These are phyloP conservation scores for Ostrea edulis DNA, from an alignment of 1,140 invertebrate species.

Conservation along the genomic window DNA sequence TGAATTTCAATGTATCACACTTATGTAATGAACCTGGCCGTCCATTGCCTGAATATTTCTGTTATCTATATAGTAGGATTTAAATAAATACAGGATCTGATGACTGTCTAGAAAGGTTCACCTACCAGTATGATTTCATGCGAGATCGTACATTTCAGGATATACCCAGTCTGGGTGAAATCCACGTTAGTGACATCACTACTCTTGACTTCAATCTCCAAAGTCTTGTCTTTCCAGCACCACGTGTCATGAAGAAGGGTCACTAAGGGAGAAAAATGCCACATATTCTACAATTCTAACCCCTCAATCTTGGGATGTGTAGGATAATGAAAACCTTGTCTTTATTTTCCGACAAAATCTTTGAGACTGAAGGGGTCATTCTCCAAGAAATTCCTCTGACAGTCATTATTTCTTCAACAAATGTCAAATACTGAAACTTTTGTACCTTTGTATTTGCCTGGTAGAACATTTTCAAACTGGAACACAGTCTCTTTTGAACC, in stretches of 20 bases:
- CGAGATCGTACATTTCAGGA: constrained; percentile 73
- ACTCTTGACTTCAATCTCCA: constrained; percentile 71
- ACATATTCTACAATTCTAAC: background rate
- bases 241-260: constrained; percentile 70
- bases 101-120: background rate
- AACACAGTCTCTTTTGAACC: background rate
- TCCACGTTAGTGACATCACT: constrained; percentile 67
- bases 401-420: background rate
- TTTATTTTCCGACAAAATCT: too few species aligned
- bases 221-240: constrained; percentile 76
- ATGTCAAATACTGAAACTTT: background rate
- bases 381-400: too few species aligned
- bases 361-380: too few species aligned
- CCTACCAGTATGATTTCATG: constrained; percentile 75
- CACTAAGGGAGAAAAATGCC: background rate
- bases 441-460: constrained; percentile 6
- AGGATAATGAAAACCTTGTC: too few species aligned
- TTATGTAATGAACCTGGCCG: too few species aligned
- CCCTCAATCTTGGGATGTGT: too few species aligned
- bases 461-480: constrained; percentile 27
- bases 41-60: too few species aligned
- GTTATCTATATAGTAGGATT: too few species aligned
- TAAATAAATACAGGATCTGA: too few species aligned
- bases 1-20: too few species aligned
- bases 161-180: constrained; percentile 75